Evolutionary conservation across 2,888 invertebrate genomes (phyloP), one percentile per base, ranked within the genome.

Genomic region (Heliconius cydno): DNA sequence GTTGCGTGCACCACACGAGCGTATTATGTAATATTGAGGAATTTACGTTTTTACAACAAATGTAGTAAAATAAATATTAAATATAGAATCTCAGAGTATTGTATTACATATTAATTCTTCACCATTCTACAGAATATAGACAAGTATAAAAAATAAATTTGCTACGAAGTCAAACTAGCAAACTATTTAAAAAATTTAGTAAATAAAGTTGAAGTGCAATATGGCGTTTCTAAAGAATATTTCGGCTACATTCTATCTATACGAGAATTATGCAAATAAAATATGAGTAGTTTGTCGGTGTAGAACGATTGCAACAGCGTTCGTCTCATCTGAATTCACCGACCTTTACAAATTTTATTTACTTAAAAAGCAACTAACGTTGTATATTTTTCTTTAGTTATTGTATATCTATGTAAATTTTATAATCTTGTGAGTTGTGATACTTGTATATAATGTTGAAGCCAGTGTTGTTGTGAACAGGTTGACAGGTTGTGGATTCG

Each of bases 251-350:
- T 65, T 73, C 52, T 9, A 28, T 22, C 66, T 28, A 38, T 38
- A 38, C 38, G 22, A 22, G 38, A 73, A 67, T 73, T 66, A 57
- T 72, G 65, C 34, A 72, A 65, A 67, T 41, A 57, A 57, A 78
- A 73, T 52, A 52, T 66, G 57, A 73, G 28, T n/a, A 38, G 28
- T 66, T 73, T 73, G 25, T 38, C 57, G 10, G 52, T 38, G 38
- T 19, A 41, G 7, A 66, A 71, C 25, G 57, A 73, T 57, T 60
- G 57, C 72, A 34, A 73, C 72, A 60, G 34, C n/a, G 60, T 34
- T 60, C 73, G 30, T 34, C 60, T 34, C 73, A 34, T 38, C 60
- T 60, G n/a, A 73, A 57, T 72, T n/a, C 72, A 52, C 52, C 22
- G 22, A 52, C 6, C 15, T 60, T 25, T 25, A 34, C 34, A 60